Percentiles rank a stretch among this genome's conserved stretches.
Evolutionary conservation across 2,113 vertebrate species (phyloP).

Genomic region (Microtus richardsoni): DNA sequence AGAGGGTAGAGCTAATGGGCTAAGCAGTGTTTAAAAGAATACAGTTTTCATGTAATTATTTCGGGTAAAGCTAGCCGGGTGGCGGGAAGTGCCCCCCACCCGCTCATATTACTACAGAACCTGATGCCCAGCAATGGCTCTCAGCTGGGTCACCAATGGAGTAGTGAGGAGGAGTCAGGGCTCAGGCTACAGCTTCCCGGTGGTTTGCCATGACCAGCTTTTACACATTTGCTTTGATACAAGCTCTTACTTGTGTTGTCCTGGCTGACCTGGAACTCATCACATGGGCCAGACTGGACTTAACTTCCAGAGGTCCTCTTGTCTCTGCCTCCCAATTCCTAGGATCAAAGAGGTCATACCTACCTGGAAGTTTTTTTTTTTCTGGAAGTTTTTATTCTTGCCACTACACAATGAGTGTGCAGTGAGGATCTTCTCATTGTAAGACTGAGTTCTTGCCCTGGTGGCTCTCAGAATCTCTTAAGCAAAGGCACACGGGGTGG

Average conservation of each 20-base stretch:
- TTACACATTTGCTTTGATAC: background rate
- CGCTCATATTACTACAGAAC: background rate
- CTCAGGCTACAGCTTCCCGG: background rate
- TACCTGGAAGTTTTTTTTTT: background rate
- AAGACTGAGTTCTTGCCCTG: background rate
- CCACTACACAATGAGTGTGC: background rate
- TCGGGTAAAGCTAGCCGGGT: too few relatives aligned
- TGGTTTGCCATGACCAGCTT: background rate
- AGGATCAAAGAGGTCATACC: background rate
- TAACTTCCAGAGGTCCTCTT: background rate
- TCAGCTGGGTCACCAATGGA: background rate
- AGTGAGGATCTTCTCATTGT: background rate
- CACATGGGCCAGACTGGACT: background rate
- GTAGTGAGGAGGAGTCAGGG: fast-evolving
- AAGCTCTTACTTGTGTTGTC: background rate
- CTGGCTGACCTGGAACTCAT: background rate
- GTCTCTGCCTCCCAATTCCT: background rate
- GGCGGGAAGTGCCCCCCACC: too few relatives aligned
- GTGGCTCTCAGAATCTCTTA: background rate
- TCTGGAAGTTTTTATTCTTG: background rate
- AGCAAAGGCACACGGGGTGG: background rate
- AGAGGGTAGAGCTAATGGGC: too few relatives aligned
- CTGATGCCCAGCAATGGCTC: background rate
- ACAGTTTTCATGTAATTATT: too few relatives aligned
- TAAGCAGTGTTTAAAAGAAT: too few relatives aligned